Evolutionary conservation across 2,888 invertebrate species (phyloP).

Genomic region (Oligia fasciuncula): DNA sequence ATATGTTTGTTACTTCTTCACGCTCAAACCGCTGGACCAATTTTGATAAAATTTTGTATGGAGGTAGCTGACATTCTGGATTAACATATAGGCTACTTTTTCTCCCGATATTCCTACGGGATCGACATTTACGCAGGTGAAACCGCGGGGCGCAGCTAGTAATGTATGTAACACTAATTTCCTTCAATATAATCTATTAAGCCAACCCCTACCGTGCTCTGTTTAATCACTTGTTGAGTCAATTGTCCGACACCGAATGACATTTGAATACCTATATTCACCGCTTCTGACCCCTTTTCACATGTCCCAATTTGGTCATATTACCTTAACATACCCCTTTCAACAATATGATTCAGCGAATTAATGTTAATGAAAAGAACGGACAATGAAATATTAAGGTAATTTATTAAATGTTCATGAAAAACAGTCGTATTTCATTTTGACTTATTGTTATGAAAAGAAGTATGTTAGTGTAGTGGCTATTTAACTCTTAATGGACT

Average conservation of each 20-base stretch:
- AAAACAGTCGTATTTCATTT: conserved; percentile 41
- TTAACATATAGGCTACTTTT: too few species aligned
- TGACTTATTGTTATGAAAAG: conserved; percentile 32
- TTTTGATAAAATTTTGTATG: too few species aligned
- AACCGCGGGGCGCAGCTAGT: too few species aligned
- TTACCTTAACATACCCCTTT: conserved; percentile 34
- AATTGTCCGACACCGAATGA: conserved; percentile 31
- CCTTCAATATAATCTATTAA: neutral
- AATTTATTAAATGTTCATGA: conserved; percentile 32
- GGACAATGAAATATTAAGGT: conserved; percentile 17
- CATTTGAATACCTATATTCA: conserved; percentile 42
- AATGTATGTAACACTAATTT: neutral
- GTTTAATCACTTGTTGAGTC: conserved; percentile 64
- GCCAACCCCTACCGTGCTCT: neutral
- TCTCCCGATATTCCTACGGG: too few species aligned
- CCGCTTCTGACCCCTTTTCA: conserved; percentile 35
- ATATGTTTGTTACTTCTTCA: too few species aligned
- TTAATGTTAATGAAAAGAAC: conserved; percentile 22
- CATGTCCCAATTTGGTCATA: conserved; percentile 16
- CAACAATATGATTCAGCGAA: conserved; percentile 23
- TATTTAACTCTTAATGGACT: conserved; percentile 10
- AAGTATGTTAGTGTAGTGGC: neutral
- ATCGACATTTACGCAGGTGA: too few species aligned
- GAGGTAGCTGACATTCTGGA: too few species aligned
- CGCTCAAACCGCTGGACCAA: too few species aligned